A percentile compares a stretch with the other conserved stretches of the same genome.
Conservation (phyloP, 2,888 invertebrate genomes). For the Dysmachus trigonus region DNA sequence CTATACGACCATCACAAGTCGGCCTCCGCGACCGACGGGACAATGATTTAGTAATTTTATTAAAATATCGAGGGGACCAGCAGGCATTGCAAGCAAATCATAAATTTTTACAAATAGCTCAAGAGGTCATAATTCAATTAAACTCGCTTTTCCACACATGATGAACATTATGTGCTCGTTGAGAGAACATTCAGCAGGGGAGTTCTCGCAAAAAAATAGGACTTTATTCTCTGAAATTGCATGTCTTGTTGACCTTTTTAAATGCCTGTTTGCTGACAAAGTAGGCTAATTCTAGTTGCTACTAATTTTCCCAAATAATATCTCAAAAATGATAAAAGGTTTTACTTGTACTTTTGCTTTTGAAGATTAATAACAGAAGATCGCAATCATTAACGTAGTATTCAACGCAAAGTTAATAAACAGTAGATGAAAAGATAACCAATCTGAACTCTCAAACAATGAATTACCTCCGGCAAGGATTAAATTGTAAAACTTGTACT, state of each 20-base stretch:
- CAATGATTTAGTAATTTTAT: conserved; percentile 42
- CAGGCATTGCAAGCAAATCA: not conserved
- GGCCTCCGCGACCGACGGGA: not conserved
- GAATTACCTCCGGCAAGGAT: too few species aligned
- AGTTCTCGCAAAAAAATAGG: not conserved
- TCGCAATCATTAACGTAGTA: too few species aligned
- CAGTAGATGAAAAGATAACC: too few species aligned
- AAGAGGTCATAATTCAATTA: conserved; percentile 44
- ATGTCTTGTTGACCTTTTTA: not conserved
- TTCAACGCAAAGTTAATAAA: too few species aligned
- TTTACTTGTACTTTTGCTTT: too few species aligned
- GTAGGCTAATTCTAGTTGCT: not conserved
- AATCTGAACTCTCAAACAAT: too few species aligned
- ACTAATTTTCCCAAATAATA: not conserved
- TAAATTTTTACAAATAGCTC: conserved; percentile 36
- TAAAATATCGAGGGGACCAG: conserved; percentile 26
- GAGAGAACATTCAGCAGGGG: not conserved
- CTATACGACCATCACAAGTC: too few species aligned
- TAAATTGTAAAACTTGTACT: too few species aligned
- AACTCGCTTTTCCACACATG: not conserved
- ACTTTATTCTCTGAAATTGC: not conserved
- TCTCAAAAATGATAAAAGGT: too few species aligned
- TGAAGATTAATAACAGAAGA: too few species aligned
- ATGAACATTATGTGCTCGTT: not conserved
- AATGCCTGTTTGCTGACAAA: not conserved